Evolutionary conservation across 2,113 vertebrate genomes (phyloP), one percentile per base, ranked within the genome.

Genomic region (Rhinoderma darwinii): DNA sequence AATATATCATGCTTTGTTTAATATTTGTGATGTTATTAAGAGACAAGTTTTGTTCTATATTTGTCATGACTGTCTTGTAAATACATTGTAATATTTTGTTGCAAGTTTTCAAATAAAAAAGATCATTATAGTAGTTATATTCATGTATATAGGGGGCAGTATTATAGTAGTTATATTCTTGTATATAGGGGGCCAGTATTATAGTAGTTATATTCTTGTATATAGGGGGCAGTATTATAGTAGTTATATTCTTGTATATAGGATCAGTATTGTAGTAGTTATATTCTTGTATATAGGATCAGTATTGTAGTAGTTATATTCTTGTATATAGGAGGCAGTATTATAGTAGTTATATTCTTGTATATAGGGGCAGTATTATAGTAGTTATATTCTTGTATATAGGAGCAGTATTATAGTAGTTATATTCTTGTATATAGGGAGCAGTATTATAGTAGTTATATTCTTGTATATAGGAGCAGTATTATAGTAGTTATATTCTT

Each of bases 401-500:
- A 63, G 61, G 51, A 14, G 61, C 56, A 61, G 56, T 61, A 61
- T 61, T 61, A 61, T 61, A 61, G 56, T 61, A 61, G 56, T 61
- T 61, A 61, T 63, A 61, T 61, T 61, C 61, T 14, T 63, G 61
- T 59, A 61, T 25, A 61, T 61, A 61, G 56, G 56, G n/a, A 22
- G 51, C 51, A 18, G 51, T 54, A 54, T 54, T 54, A 54, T 54
- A 54, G 51, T 54, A 54, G 51, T 54, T 54, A 54, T 20, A 54
- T 54, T 54, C 51, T 54, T 54, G 51, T 61, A n/a, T 3, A 61
- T 61, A 61, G 56, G 56, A 27, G 56, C 25, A 61, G 56, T n/a
- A 61, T 61, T 61, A 61, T 61, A 61, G 56, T 61, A 61, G 56
- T 61, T 61, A 61, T 61, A 61, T 61, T 61, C 56, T 27, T 61